phyloP scores from a whole-genome alignment of 2,888 invertebrate species.

The Leucoma salicis region DNA sequence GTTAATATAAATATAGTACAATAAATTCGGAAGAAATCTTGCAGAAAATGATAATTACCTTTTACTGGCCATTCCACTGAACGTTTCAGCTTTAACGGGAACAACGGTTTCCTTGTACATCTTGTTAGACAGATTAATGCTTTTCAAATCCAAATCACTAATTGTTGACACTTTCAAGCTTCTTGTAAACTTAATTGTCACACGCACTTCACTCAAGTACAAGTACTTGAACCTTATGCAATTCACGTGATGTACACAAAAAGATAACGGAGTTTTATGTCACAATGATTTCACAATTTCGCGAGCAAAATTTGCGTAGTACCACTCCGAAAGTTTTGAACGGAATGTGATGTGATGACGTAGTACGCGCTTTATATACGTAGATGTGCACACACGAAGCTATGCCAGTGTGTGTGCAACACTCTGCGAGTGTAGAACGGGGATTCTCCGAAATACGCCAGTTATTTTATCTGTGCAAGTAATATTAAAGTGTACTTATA shows the following conservation, averaged over 20 bases:
- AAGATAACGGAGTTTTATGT: conserved; percentile 54
- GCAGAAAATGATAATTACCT: conserved; percentile 50
- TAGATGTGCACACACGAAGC: conserved; percentile 41
- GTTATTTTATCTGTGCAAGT: conserved; percentile 41
- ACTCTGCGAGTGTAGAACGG: conserved; percentile 45
- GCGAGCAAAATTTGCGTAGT: conserved; percentile 46
- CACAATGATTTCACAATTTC: conserved; percentile 76
- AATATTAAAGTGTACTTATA: conserved; percentile 28
- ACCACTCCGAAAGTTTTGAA: conserved; percentile 41
- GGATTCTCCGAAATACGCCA: conserved; percentile 63
- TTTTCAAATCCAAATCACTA: conserved; percentile 59
- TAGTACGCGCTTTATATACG: conserved; percentile 42
- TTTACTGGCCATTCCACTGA: conserved; percentile 75
- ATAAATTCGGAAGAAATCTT: not conserved
- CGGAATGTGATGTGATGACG: conserved; percentile 51
- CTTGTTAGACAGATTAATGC: conserved; percentile 55
- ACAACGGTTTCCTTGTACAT: conserved; percentile 75
- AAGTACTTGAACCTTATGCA: too few relatives aligned
- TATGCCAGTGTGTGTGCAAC: conserved; percentile 56
- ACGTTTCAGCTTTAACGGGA: conserved; percentile 70
- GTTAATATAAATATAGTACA: too few relatives aligned
- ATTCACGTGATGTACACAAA: conserved; percentile 40
- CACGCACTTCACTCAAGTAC: conserved; percentile 37
- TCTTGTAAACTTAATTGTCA: conserved; percentile 40
- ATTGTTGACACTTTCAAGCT: conserved; percentile 38